phyloP scores from a whole-genome alignment of 2,113 vertebrate genomes.

The Rattus rattus region DNA sequence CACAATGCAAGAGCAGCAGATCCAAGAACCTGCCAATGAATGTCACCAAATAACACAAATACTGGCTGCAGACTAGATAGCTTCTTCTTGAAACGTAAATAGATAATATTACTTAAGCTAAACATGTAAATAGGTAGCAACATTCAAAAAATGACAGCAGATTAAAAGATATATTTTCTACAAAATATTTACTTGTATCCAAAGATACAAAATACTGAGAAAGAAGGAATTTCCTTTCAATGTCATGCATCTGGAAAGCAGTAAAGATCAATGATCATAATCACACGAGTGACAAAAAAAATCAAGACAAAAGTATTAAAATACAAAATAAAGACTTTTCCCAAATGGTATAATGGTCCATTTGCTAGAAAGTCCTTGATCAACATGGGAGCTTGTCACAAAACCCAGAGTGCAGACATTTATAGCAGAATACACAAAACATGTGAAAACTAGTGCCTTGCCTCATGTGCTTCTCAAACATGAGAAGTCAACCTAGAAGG shows the following conservation, averaged over 20 bases:
- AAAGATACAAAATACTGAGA: background rate
- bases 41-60: background rate
- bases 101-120: background rate
- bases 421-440: background rate
- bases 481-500: background rate
- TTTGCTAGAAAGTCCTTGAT: background rate
- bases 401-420: background rate
- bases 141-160: background rate
- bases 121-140: background rate
- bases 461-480: background rate
- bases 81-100: background rate
- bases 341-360: background rate
- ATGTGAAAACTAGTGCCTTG: background rate
- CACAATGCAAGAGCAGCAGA: background rate
- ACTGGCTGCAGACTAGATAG: background rate
- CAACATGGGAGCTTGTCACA: background rate
- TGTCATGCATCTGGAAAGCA: background rate
- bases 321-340: background rate
- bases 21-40: background rate
- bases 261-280: background rate
- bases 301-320: background rate
- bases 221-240: background rate
- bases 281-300: background rate
- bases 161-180: background rate
- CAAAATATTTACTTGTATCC: background rate